Percentiles rank a stretch among this genome's conserved stretches.
Conservation (phyloP, 2,888 invertebrate genomes). For the Stomorhina lunata region DNA sequence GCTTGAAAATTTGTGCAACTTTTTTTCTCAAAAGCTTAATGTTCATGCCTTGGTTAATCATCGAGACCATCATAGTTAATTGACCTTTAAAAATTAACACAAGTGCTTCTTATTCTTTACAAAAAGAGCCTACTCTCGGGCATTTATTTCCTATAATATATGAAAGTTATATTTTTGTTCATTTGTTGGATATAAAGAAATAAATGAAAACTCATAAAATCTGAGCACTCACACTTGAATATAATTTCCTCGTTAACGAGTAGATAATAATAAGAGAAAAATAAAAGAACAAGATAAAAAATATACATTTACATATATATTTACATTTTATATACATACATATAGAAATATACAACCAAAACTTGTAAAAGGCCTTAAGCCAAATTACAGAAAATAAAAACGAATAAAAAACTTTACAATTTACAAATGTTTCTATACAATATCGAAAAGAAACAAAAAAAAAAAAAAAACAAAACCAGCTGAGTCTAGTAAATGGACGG, state of each 20-base stretch:
- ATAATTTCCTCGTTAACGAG: constrained; percentile 55
- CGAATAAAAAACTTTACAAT: constrained; percentile 17
- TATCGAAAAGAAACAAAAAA: no score
- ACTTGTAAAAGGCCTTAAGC: constrained; percentile 25
- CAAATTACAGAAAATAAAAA: background rate
- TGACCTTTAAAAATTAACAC: constrained; percentile 51
- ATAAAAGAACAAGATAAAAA: constrained; percentile 21
- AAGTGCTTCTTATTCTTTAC: background rate
- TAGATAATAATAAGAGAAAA: constrained; percentile 36
- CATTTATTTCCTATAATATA: background rate
- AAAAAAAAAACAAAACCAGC: no score
- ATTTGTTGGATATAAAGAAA: background rate
- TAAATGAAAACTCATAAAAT: constrained; percentile 51
- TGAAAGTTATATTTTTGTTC: no score
- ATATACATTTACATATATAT: no score
- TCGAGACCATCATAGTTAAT: constrained; percentile 35
- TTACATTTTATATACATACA: no score
- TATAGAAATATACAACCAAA: no score
- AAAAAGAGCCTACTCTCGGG: background rate
- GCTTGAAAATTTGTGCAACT: no score
- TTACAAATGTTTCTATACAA: constrained; percentile 10
- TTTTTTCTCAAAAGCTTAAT: background rate
- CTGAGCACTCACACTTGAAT: constrained; percentile 44
- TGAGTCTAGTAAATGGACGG: constrained; percentile 44
- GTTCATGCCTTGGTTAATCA: constrained; percentile 1